Evolutionary conservation across 2,888 invertebrate species (phyloP), one percentile per base, ranked within the genome.

Genomic region (Hoplodrina ambigua): DNA sequence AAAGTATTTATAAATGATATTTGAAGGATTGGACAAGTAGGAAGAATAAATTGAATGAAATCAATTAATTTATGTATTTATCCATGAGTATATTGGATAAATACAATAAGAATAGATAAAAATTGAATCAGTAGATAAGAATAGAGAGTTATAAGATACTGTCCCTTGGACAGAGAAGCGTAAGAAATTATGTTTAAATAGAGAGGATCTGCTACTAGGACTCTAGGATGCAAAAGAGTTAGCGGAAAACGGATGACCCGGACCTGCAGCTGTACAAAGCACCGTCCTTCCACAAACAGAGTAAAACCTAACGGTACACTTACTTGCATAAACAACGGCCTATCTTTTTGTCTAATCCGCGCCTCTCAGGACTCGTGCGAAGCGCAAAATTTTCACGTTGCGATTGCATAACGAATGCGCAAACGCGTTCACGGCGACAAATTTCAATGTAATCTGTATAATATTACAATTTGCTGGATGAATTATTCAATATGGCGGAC

Each of bases 391-490:
- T 79, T 85, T 74, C 81, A 71, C 75, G 69, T 80, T 79, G 69
- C 75, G 71, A 72, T 75, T 80, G 78, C 83, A 85, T 85, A 86
- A 86, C 78, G 82, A 84, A 86, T 84, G 84, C 83, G 70, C 80
- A 74, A 70, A 77, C 84, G 89, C 88, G 86, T 85, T 77, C 76
- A 62, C 75, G 75, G 88, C 89, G 94, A 93, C 94, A 92, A 94
- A 93, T 94, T 89, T 92, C 91, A 87, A 88, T 87, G 90, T 91
- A 91, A 90, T 90, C 89, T 87, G 93, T 92, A 94, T 94, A 94
- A 94, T 93, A 93, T 92, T 90, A 93, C 94, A 93, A 94, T 95
- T 93, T 93, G 92, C 91, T 85, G 85, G 81, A 91, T 94, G 94
- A 94, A 95, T 95, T 89, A 95, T 95, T 91, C 94, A 95, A 89